A percentile compares a stretch with the other conserved stretches of the same genome.
These are phyloP conservation scores for Clarias laeviceps DNA, from an alignment of 2,797 vertebrate genomes.

Conservation along the genomic window DNA sequence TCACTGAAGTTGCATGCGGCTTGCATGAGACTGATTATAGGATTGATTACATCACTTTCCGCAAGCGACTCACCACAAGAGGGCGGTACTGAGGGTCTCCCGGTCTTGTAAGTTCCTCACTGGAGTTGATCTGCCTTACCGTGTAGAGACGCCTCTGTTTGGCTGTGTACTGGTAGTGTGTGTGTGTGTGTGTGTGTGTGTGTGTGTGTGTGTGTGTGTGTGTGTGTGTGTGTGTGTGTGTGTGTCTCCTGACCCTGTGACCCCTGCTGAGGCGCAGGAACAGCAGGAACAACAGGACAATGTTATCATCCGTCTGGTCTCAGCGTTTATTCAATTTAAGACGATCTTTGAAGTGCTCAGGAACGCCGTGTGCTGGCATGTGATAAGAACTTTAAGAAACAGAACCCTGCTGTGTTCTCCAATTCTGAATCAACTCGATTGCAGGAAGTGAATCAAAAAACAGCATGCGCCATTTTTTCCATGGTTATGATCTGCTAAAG, in stretches of 20 bases:
- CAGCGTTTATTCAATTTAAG: background rate
- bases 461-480: too few relatives aligned
- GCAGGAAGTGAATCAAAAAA: background rate
- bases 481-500: background rate
- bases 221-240: background rate
- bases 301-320: constrained; percentile 1
- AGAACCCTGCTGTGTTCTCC: background rate
- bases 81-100: background rate
- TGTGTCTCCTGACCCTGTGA: background rate
- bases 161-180: background rate
- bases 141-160: background rate
- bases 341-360: background rate
- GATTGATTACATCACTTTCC: background rate
- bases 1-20: background rate
- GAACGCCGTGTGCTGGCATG: background rate
- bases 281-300: constrained; percentile 6
- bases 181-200: too few relatives aligned
- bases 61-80: background rate
- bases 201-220: too few relatives aligned
- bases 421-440: too few relatives aligned
- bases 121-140: background rate
- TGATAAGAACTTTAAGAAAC: background rate
- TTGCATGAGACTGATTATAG: background rate
- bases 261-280: constrained; percentile 6
- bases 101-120: background rate